Evolutionary conservation across 2,888 invertebrate genomes (phyloP), one percentile per base, ranked within the genome.

Genomic region (Thyatira batis): DNA sequence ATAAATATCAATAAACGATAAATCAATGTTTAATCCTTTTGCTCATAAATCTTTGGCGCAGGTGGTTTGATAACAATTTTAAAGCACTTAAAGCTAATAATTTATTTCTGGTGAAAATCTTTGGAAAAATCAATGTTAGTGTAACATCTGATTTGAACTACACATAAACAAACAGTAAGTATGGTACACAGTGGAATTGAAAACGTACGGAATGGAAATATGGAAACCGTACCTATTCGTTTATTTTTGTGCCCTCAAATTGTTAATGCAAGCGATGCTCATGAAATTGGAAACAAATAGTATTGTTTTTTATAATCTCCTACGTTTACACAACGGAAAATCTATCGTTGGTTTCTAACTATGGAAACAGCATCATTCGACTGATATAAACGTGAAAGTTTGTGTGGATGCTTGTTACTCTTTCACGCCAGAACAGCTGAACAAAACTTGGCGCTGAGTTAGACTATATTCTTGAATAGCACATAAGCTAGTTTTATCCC

Each of bases 41-140:
- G n/a, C n/a, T n/a, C n/a, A n/a, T n/a, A n/a, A n/a, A n/a, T n/a
- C 33, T 33, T 33, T 33, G 39, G 17, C 17, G 39, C 39, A 39
- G 39, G 17, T 39, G 39, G 33, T 4, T 48, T 48, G 17, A 46
- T 46, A 46, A 46, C 23, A 48, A 27, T 48, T 27, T 27, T 17
- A n/a, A 17, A 46, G 27, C 6, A 46, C 27, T 25, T 27, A 46
- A 27, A 17, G 27, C 6, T 27, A 27, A 48, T 17, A 48, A 27
- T 13, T 27, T 10, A 0, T 17, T 17, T 3, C 33, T 5, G 8
- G 17, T 39, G 8, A 33, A 33, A 33, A 33, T n/a, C 33, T 13
- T 33, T 6, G 33, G 13, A 30, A 11, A 30, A 30, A 33, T 33
- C 13, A 33, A 33, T 33, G 4, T 28, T 1, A 33, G 33, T 1